phyloP scores from a whole-genome alignment of 2,113 vertebrate genomes.

The Carassius auratus region DNA sequence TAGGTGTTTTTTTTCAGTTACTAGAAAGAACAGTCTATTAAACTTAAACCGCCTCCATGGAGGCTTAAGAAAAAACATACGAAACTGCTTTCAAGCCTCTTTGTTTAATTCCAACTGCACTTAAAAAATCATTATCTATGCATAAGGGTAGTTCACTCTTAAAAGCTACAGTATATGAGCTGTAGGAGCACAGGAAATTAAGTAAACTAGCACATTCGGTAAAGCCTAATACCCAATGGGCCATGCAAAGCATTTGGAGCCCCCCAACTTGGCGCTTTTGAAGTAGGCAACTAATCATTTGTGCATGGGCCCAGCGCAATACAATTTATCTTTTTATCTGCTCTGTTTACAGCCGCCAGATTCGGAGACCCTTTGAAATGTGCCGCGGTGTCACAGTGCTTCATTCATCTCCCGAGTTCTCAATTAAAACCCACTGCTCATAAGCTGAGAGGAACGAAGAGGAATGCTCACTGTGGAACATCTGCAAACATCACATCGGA shows the following conservation, averaged over 20 bases:
- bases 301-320: conserved; percentile 54
- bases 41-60: conserved; percentile 32
- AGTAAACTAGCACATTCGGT: conserved; percentile 20
- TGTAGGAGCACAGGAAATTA: too few species aligned
- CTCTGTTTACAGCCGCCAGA: conserved; percentile 66
- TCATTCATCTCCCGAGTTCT: conserved; percentile 65
- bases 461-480: conserved; percentile 65
- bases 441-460: conserved; percentile 61
- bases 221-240: conserved; percentile 33
- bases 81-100: background rate
- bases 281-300: conserved; percentile 58
- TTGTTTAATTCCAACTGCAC: conserved; percentile 30
- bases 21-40: conserved; percentile 25
- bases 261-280: conserved; percentile 53
- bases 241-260: conserved; percentile 2
- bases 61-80: conserved; percentile 2
- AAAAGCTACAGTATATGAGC: background rate
- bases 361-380: conserved; percentile 64
- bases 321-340: conserved; percentile 68
- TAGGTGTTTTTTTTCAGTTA: background rate
- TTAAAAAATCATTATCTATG: conserved; percentile 36
- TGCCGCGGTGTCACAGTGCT: conserved; percentile 57
- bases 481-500: conserved; percentile 58
- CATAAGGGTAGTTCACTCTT: background rate
- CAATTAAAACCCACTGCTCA: conserved; percentile 66